Evolutionary conservation across 2,888 invertebrate genomes (phyloP).

Genomic region (Drepanosiphum platanoidis): DNA sequence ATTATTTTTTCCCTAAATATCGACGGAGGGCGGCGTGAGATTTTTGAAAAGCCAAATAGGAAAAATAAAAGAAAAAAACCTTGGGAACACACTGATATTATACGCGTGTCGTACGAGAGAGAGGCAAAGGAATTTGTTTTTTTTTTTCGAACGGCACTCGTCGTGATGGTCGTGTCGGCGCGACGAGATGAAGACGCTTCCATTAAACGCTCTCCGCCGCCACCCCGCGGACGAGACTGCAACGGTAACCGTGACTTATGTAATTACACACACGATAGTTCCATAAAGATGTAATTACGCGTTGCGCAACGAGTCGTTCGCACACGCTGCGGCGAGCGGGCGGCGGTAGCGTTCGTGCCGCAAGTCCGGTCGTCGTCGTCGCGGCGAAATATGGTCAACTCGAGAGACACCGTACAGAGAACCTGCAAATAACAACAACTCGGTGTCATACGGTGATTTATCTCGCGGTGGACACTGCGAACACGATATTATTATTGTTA

Average conservation of each 20-base stretch:
- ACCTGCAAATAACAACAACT: too few species aligned
- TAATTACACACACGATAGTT: slow-evolving; percentile 24
- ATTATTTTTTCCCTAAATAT: too few species aligned
- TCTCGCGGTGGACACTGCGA: neutral
- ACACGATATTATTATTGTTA: neutral
- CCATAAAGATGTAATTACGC: slow-evolving; percentile 41
- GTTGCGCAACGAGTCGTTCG: slow-evolving; percentile 36
- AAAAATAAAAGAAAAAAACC: neutral
- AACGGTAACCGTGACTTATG: slow-evolving; percentile 37
- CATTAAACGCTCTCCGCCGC: too few species aligned
- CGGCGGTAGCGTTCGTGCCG: neutral
- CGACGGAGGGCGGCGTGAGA: too few species aligned
- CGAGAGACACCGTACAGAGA: too few species aligned
- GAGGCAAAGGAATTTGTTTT: too few species aligned
- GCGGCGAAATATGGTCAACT: neutral
- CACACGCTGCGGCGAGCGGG: neutral
- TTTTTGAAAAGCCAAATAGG: too few species aligned
- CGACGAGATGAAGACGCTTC: neutral
- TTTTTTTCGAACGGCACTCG: too few species aligned
- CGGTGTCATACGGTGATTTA: too few species aligned
- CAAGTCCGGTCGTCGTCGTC: neutral
- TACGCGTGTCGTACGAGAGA: neutral
- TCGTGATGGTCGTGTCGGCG: neutral
- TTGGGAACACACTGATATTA: neutral
- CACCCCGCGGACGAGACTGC: too few species aligned